Base-by-base conservation (phyloP, 1,140 invertebrate species). In the Scaptomyza pallida region DNA sequence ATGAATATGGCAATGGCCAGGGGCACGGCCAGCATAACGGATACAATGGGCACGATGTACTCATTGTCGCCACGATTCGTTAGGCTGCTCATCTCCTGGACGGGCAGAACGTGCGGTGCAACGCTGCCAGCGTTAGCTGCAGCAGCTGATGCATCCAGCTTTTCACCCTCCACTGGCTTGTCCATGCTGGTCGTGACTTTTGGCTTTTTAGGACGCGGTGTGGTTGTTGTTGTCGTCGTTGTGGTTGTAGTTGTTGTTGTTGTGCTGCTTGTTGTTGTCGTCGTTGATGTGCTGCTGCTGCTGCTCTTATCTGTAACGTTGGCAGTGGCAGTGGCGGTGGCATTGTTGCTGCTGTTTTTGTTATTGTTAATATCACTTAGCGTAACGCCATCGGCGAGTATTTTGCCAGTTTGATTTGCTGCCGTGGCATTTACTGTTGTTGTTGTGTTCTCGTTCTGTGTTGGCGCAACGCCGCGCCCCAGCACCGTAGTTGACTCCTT, bases 1-100 rank as follows among this genome's bases (percentile, higher is more conserved):
- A 93, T 92, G 51, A 92, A 75, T n/a, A 92, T 80, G 43, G 92
- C 89, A 50, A 92, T 89, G 37, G 93, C 88, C 33, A 93, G 55
- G 4, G 93, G 93, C 40, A 94, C 76, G 23, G 92, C 91, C 19
- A 93, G 75, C 45, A 93, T 89, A 3, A 92, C 91, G 33, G 92
- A 90, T 15, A 93, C 85, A 69, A 93, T 91, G 30, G 93, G 93
- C 45, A 94, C 89, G 47, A 94, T 91, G 60, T 93, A 93, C 59
- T 93, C 92, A 21, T 77, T 88, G 15, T 63, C 73, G 2, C 62
- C 41, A 19, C 70, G 86, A 72, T 78, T 69, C 12, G 92, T 89
- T 64, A 72, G 72, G 6, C 35, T 72, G 30, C 64, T 75, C 9
- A 76, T 48, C 26, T 88, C 89, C 47, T 80, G 77, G 10, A 79